These are phyloP conservation scores for Philopotamus ludificatus DNA, from an alignment of 1,140 invertebrate species.

Conservation along the genomic window DNA sequence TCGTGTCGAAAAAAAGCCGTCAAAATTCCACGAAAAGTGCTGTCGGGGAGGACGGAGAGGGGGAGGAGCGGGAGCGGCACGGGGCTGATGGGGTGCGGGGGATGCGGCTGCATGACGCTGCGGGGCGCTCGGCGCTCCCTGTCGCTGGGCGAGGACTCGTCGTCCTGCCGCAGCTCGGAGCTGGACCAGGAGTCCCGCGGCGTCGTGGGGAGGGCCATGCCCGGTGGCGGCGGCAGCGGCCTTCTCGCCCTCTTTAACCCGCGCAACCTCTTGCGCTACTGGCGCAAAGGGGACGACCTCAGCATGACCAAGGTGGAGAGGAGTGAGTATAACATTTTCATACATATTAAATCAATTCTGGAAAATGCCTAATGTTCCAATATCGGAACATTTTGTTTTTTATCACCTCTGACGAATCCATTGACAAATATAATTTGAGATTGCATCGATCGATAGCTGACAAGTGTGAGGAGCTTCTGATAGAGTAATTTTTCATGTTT, in stretches of 20 bases:
- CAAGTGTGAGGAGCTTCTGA: too few species aligned
- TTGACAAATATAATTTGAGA: too few species aligned
- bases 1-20: background rate
- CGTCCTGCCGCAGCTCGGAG: constrained; percentile 60
- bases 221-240: constrained; percentile 43
- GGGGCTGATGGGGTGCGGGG: constrained; percentile 44
- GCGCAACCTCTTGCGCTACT: constrained; percentile 56
- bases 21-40: constrained; percentile 19
- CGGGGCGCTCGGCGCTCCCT: constrained; percentile 49
- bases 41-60: background rate
- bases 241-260: constrained; percentile 52
- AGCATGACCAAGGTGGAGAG: constrained; percentile 69
- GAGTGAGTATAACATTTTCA: constrained; percentile 57
- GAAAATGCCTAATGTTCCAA: too few species aligned
- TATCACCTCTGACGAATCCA: too few species aligned
- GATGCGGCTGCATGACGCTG: constrained; percentile 54
- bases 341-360: too few species aligned
- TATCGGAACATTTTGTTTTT: too few species aligned
- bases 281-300: constrained; percentile 59
- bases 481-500: too few species aligned
- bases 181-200: constrained; percentile 51
- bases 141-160: constrained; percentile 57
- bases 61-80: background rate
- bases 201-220: constrained; percentile 42
- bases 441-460: too few species aligned